phyloP scores from a whole-genome alignment of 2,888 invertebrate species.

The Nymphalis c-album region DNA sequence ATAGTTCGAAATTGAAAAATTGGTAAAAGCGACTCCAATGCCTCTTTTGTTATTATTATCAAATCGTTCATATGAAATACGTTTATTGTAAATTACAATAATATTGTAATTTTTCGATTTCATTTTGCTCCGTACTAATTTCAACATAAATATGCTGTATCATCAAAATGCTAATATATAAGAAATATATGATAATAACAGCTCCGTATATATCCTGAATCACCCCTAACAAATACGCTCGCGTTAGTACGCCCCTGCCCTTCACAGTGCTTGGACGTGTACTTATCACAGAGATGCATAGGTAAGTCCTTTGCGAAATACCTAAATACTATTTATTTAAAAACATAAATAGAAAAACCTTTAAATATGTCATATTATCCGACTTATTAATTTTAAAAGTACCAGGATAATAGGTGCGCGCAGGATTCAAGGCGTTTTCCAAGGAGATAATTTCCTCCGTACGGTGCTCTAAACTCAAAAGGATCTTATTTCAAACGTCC shows the following conservation, averaged over 20 bases:
- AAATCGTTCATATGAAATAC: no score
- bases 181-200: conserved; percentile 38
- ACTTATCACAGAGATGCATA: conserved; percentile 48
- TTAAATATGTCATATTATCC: not conserved
- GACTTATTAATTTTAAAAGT: not conserved
- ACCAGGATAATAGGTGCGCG: not conserved
- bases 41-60: no score
- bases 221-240: conserved; percentile 49
- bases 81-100: not conserved
- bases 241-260: conserved; percentile 56
- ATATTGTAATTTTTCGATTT: not conserved
- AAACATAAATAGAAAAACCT: not conserved
- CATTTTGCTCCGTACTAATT: conserved; percentile 6
- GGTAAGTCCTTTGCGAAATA: conserved; percentile 45
- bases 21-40: no score
- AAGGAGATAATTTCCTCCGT: conserved; percentile 1
- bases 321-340: not conserved
- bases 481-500: conserved; percentile 2
- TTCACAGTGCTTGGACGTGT: conserved; percentile 49
- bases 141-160: not conserved
- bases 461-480: not conserved
- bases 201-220: conserved; percentile 50
- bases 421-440: not conserved
- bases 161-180: not conserved
- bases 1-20: no score